Percentiles rank a stretch among this genome's conserved stretches.
These are phyloP conservation scores for Tetramorium bicarinatum DNA, from an alignment of 2,888 invertebrate species.

Conservation along the genomic window DNA sequence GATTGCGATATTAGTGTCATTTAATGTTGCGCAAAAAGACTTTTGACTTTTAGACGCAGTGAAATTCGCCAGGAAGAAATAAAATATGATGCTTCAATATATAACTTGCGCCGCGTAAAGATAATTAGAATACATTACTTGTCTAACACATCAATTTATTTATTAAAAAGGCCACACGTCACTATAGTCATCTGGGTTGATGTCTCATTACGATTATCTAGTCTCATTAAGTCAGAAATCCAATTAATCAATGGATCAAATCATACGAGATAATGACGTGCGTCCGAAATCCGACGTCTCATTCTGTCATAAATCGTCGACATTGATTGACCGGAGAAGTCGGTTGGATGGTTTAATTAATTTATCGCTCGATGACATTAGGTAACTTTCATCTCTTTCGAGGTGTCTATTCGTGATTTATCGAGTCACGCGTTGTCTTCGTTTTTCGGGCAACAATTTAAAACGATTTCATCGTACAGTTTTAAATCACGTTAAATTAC, in stretches of 20 bases:
- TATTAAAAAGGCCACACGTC: neutral
- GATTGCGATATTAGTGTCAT: neutral
- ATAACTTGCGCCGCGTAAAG: neutral
- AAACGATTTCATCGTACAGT: conserved; percentile 1
- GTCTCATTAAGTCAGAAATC: conserved; percentile 14
- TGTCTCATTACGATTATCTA: conserved; percentile 26
- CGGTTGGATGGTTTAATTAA: conserved; percentile 19
- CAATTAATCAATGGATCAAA: conserved; percentile 22
- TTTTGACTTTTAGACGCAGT: neutral
- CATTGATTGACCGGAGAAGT: neutral
- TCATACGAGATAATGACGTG: neutral
- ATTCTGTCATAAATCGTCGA: conserved; percentile 20
- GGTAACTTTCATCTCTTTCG: neutral
- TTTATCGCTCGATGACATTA: neutral
- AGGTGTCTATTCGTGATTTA: neutral
- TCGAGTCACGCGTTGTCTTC: conserved; percentile 1
- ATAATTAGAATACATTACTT: conserved; percentile 8
- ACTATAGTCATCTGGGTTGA: neutral
- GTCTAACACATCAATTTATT: conserved; percentile 9
- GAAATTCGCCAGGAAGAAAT: neutral
- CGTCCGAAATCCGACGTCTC: neutral
- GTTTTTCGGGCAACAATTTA: neutral
- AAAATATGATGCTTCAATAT: neutral
- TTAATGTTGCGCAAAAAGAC: neutral
- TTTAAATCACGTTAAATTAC: conserved; percentile 4